Base-by-base conservation (phyloP, 2,888 invertebrate species). In the Seira musarum region DNA sequence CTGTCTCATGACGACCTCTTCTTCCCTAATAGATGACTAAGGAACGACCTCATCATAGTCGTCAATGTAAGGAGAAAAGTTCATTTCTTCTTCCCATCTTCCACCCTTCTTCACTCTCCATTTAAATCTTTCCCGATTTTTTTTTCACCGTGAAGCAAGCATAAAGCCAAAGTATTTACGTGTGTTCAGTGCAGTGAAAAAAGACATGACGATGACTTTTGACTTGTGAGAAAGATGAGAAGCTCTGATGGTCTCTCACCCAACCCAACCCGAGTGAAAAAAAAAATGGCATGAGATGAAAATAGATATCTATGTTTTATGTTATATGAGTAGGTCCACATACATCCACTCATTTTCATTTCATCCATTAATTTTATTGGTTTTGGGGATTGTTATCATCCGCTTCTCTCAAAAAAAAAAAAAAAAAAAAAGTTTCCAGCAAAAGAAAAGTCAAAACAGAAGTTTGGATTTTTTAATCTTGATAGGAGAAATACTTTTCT, bases 1-100 rank as follows among this genome's bases (percentile, higher is more conserved):
- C 72, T 72, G 72, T 72, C 64, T 72, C 21, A 13, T 63, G 72
- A 65, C 72, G 65, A 72, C 72, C 72, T 72, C 64, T 22, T 64
- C 72, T 57, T 57, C 35, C 53, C 63, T n/a, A 63, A 22, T 65
- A n/a, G 30, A 65, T 30, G 65, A 65, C 57, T 25, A 65, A 25
- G 30, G 6, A 24, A 22, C 63, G 65, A 65, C 65, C 65, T 17
- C 15, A 65, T 65, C 65, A 25, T 25, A 21, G 25, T 24, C 35
- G 30, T 65, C 65, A 65, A 35, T 57, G 35, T 72, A 65, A 49
- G 65, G 65, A 49, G 72, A 72, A 72, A 72, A 72, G 72, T 72
- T 72, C 72, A 71, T 5, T 30, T 46, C 53, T n/a, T n/a, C n/a
- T n/a, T 3, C 24, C 46, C 6, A 40, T 40, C 40, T 40, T 40